A percentile compares a stretch with the other conserved stretches of the same genome.
These are phyloP conservation scores for Coilia nasus DNA, from an alignment of 2,797 vertebrate genomes.

Conservation along the genomic window DNA sequence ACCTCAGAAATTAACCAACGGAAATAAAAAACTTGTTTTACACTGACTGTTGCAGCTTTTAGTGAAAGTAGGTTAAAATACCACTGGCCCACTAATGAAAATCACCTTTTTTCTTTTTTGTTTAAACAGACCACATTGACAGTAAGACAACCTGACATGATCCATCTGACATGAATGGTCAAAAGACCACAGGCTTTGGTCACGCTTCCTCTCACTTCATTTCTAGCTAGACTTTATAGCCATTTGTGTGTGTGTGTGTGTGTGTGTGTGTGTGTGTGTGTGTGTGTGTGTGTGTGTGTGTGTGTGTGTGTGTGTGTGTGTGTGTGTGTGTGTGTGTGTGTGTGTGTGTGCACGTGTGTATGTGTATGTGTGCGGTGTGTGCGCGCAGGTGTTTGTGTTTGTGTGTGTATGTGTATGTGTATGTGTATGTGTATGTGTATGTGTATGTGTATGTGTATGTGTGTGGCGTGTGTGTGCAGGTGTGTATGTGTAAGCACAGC, in stretches of 20 bases:
- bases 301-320: no score
- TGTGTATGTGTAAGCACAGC: not conserved
- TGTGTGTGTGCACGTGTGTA: no score
- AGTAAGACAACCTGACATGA: not conserved
- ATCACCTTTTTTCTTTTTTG: conserved; percentile 5
- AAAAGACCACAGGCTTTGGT: not conserved
- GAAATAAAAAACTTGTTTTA: not conserved
- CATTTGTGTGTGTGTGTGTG: not conserved
- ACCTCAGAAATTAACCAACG: not conserved
- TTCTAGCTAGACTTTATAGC: not conserved
- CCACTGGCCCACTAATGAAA: conserved; percentile 34
- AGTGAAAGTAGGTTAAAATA: conserved; percentile 41
- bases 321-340: no score
- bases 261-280: not conserved
- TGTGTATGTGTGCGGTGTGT: not conserved
- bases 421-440: not conserved
- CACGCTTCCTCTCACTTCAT: conserved; percentile 32
- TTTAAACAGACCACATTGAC: not conserved
- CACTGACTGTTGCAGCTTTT: not conserved
- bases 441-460: not conserved
- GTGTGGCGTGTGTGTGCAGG: conserved; percentile 23
- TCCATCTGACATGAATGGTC: no score
- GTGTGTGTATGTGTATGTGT: not conserved
- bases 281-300: no score
- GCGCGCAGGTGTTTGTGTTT: not conserved